Evolutionary conservation across 2,113 vertebrate genomes (phyloP).

Genomic region (Aphelocoma coerulescens): DNA sequence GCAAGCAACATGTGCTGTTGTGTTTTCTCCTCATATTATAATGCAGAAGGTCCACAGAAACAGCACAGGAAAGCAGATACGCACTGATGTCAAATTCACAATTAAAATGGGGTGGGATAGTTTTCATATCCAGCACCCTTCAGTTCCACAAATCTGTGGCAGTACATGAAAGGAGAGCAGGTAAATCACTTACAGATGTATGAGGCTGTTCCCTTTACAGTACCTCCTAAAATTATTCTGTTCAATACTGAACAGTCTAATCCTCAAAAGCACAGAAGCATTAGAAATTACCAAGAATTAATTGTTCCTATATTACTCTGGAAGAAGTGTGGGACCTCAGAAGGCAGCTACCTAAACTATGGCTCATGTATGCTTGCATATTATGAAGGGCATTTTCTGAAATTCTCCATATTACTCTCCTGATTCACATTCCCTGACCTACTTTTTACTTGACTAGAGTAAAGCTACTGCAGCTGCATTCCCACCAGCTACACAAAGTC

Average conservation of each 20-base stretch:
- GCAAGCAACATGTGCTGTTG: not conserved
- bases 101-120: not conserved
- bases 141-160: not conserved
- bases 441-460: not conserved
- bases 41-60: not conserved
- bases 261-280: not conserved
- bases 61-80: not conserved
- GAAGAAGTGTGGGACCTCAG: not conserved
- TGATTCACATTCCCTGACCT: not conserved
- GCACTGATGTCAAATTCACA: not conserved
- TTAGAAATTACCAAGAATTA: not conserved
- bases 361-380: not conserved
- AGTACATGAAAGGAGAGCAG: not conserved
- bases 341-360: not conserved
- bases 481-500: not conserved
- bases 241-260: not conserved
- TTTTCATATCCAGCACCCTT: not conserved
- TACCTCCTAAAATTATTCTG: not conserved
- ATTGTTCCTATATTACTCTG: not conserved
- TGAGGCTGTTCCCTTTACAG: not conserved
- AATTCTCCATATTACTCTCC: not conserved
- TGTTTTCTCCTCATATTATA: not conserved
- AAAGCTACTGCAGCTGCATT: not conserved
- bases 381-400: not conserved
- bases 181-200: not conserved